Evolutionary conservation across 2,113 vertebrate species (phyloP).

Genomic region (Malurus melanocephalus): DNA sequence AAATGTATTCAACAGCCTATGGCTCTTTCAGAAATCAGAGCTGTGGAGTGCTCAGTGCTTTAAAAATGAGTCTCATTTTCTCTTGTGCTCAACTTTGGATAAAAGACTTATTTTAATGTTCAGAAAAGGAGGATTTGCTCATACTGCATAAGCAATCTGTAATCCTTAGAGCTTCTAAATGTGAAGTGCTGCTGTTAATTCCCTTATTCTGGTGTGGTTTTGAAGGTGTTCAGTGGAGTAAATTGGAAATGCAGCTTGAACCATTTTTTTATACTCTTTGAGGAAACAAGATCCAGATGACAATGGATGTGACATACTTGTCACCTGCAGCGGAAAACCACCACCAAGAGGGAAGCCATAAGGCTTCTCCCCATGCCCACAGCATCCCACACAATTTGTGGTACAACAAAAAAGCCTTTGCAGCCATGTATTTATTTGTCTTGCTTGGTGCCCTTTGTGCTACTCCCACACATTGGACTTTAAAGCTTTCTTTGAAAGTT

Average conservation of each 20-base stretch:
- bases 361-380: neutral
- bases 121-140: constrained; percentile 7
- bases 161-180: constrained; percentile 3
- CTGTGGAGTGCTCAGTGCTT: neutral
- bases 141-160: neutral
- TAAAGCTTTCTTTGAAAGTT: constrained; percentile 40
- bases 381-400: neutral
- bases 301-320: neutral
- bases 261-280: neutral
- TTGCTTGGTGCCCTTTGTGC: neutral
- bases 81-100: neutral
- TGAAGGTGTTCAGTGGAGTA: constrained; percentile 1
- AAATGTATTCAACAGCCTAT: neutral
- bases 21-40: neutral
- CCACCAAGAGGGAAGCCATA: neutral
- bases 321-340: neutral
- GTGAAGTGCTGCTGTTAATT: neutral
- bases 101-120: constrained; percentile 4
- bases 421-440: constrained; percentile 1
- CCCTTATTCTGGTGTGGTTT: neutral
- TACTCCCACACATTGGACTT: constrained; percentile 27
- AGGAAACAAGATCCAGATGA: neutral
- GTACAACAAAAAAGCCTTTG: neutral
- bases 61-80: constrained; percentile 22
- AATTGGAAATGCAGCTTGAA: neutral